A percentile compares a stretch with the other conserved stretches of the same genome.
These are phyloP conservation scores for Hemibates koningsi DNA, from an alignment of 2,113 vertebrate genomes.

Conservation along the genomic window DNA sequence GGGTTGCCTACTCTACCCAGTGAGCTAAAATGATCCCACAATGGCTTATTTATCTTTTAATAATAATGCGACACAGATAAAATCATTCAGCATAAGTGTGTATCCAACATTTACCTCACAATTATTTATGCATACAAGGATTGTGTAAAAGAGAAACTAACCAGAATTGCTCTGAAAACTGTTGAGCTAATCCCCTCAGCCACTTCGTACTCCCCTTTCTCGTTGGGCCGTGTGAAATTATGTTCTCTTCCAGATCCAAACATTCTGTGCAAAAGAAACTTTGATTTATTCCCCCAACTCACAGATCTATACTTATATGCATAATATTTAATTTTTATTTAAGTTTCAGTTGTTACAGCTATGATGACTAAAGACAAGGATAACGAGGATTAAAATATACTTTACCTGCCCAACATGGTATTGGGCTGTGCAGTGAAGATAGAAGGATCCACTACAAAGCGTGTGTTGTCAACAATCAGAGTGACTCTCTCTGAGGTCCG, in stretches of 20 bases:
- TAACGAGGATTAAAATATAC: background rate
- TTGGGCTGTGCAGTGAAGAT: constrained; percentile 98
- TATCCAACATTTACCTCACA: background rate
- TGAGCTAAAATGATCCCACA: background rate
- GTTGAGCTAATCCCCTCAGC: constrained; percentile 98
- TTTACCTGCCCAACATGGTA: constrained; percentile 97
- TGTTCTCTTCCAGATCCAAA: constrained; percentile 98
- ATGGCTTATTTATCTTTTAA: background rate
- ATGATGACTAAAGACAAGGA: background rate
- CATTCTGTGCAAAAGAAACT: constrained; percentile 75
- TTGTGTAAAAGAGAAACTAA: constrained; percentile 56
- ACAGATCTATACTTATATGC: background rate
- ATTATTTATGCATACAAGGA: background rate
- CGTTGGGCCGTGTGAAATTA: constrained; percentile 97
- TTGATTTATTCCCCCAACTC: background rate
- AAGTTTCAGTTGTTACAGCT: background rate
- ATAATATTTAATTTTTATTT: background rate
- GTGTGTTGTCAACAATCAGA: constrained; percentile 95
- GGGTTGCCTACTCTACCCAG: background rate
- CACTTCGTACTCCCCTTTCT: constrained; percentile 97
- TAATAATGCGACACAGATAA: background rate
- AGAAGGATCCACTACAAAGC: constrained; percentile 95
- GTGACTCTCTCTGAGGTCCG: constrained; percentile 91
- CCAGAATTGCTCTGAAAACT: constrained; percentile 96
- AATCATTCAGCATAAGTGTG: background rate